These are phyloP conservation scores for Antheraea yamamai DNA, from an alignment of 2,888 invertebrate genomes.

Conservation along the genomic window DNA sequence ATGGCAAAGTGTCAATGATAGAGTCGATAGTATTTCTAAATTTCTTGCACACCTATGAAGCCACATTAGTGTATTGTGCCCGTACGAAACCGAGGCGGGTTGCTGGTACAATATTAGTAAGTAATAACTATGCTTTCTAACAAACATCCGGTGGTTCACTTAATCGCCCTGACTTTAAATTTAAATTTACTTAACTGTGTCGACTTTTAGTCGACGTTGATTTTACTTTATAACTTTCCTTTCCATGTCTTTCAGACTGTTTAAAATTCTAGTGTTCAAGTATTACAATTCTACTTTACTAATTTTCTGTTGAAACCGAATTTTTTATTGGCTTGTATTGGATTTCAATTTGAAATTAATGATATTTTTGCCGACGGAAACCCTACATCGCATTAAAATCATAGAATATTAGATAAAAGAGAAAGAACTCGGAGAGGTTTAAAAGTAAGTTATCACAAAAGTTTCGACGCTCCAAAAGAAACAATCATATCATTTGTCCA, in stretches of 20 bases:
- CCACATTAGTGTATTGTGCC: too few species aligned
- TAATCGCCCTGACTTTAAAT: slow-evolving; percentile 40
- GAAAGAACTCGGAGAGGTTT: neutral
- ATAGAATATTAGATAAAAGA: neutral
- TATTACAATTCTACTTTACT: too few species aligned
- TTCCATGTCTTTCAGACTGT: neutral
- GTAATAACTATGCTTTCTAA: slow-evolving; percentile 31
- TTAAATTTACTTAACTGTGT: slow-evolving; percentile 28
- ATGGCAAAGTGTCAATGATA: too few species aligned
- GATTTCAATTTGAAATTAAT: neutral
- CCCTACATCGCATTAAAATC: neutral
- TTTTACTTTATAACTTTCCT: slow-evolving; percentile 18
- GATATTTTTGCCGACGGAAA: neutral
- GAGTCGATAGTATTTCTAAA: too few species aligned
- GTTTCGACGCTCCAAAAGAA: neutral
- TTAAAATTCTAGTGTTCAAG: neutral
- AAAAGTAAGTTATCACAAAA: neutral
- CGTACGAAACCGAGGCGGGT: too few species aligned
- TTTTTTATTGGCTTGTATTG: neutral
- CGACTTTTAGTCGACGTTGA: slow-evolving; percentile 27
- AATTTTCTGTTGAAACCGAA: neutral
- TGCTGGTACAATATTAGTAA: too few species aligned
- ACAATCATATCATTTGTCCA: slow-evolving; percentile 11
- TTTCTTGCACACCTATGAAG: too few species aligned
- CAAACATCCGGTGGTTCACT: slow-evolving; percentile 49